Base-by-base conservation (phyloP, 2,888 invertebrate genomes). In the Mesoligia furuncula region DNA sequence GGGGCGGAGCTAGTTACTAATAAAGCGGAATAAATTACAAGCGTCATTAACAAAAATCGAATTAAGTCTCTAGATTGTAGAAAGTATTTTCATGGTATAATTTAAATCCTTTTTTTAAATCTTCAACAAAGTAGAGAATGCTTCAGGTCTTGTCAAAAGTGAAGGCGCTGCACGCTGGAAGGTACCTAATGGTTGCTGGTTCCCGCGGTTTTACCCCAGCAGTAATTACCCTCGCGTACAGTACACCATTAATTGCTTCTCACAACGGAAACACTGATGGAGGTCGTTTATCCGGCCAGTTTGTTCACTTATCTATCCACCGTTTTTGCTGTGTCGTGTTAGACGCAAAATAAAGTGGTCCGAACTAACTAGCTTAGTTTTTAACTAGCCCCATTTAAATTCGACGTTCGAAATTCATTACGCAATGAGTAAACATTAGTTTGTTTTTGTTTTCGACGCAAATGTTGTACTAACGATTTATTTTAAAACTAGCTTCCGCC, bases 181-280 rank as follows among this genome's bases (percentile, higher is more conserved):
- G 89, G 86, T 87, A 31, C 31, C 31, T 31, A 90, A 90, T 90
- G 88, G 90, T 86, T 73, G 87, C 78, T 83, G 85, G 84, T 85
- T 78, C 81, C 81, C 85, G 86, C 81, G 85, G 85, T 85, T 84
- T 75, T 77, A 65, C 87, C 88, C 81, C 88, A 83, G 83, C 88
- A 81, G 91, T 92, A 92, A 93, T 93, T 93, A 92, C 91, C 80
- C 80, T 83, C 76, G 85, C 87, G 88, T 88, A 88, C 86, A 78
- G 84, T 88, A 90, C 88, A 91, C 89, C 90, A 88, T 90, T 93
- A 93, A 93, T 92, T 93, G 91, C 90, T 90, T 81, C 89, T 90
- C 89, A 88, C 90, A 85, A 87, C 90, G 89, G 90, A 89, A 86
- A 84, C 90, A 90, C 88, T 90, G 90, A 91, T 90, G 86, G 89